Base-by-base conservation (phyloP, 2,113 vertebrate genomes). In the Macheiramphus alcinus region DNA sequence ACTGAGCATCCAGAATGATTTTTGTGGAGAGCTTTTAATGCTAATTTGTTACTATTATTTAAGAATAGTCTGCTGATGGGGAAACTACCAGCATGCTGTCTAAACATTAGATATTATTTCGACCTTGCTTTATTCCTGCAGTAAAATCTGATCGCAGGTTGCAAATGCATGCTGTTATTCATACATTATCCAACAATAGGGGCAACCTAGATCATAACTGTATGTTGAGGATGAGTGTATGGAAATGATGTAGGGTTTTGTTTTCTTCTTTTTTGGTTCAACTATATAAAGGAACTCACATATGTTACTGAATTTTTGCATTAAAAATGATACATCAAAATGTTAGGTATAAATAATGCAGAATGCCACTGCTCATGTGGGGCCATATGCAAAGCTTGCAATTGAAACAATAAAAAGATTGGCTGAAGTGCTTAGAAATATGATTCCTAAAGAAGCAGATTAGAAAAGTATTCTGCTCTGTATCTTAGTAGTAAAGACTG, bases 31-130 rank as follows among this genome's bases (percentile, higher is more conserved):
- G 36, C 34, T 94, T 91, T 91, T 91, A 91, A 75, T 89, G 48
- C 43, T 95, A 81, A 90, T 94, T 95, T 92, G 67, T 68, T 90
- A 70, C 25, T 84, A 65, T 91, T 94, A 78, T 83, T 95, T 88
- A 94, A 92, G 66, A 92, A 66, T 22, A 53, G 80, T 25, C 66
- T 62, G 58, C 76, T 92, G 70, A 76, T 3, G 0, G 29, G 50
- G 29, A 85, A 16, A 63, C 62, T 86, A 67, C 14, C 42, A 93
- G 42, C 38, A 42, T 34, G 34, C 73, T 87, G 36, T 66, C 73
- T 92, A 71, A 95, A 89, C 62, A 50, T 80, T 58, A 86, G 78
- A 32, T 73, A 67, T 70, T 81, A 62, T 90, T 94, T 93, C 89
- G 84, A 92, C 80, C 93, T 94, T 93, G 62, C 47, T 74, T 94